phyloP scores from a whole-genome alignment of 2,113 vertebrate species.

The Pluvialis apricaria region DNA sequence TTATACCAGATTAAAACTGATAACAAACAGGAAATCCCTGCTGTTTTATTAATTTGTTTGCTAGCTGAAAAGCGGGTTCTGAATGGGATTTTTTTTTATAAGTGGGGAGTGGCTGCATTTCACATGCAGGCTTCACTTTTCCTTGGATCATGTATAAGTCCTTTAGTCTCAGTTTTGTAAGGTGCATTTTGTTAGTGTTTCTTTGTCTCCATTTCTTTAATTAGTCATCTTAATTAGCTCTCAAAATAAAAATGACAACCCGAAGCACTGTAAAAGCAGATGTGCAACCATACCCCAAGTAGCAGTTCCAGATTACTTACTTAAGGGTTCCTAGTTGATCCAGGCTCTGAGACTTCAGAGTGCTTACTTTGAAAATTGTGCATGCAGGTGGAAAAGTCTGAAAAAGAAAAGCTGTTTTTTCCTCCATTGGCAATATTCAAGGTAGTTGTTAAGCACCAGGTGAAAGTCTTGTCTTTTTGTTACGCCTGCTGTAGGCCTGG shows the following conservation, averaged over 20 bases:
- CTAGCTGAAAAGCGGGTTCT: not conserved
- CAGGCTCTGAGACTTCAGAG: not conserved
- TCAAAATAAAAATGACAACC: not conserved
- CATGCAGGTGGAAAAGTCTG: not conserved
- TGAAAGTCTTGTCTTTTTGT: not conserved
- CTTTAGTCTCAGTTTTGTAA: not conserved
- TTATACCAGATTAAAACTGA: not conserved
- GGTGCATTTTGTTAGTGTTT: not conserved
- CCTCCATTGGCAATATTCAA: not conserved
- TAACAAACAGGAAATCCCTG: not conserved
- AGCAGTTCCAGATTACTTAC: not conserved
- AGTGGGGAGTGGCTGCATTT: not conserved
- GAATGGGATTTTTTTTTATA: not conserved
- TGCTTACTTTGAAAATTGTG: not conserved
- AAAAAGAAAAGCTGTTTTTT: not conserved
- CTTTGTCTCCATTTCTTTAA: not conserved
- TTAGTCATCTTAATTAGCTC: not conserved
- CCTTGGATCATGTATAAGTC: not conserved
- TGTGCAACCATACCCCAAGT: not conserved
- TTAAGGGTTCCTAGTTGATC: not conserved
- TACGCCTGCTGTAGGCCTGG: not conserved
- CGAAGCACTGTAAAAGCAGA: not conserved
- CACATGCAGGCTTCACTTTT: not conserved
- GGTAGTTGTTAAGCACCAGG: not conserved
- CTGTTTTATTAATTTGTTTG: not conserved